phyloP scores from a whole-genome alignment of 2,113 vertebrate species.

The Mesitornis unicolor region DNA sequence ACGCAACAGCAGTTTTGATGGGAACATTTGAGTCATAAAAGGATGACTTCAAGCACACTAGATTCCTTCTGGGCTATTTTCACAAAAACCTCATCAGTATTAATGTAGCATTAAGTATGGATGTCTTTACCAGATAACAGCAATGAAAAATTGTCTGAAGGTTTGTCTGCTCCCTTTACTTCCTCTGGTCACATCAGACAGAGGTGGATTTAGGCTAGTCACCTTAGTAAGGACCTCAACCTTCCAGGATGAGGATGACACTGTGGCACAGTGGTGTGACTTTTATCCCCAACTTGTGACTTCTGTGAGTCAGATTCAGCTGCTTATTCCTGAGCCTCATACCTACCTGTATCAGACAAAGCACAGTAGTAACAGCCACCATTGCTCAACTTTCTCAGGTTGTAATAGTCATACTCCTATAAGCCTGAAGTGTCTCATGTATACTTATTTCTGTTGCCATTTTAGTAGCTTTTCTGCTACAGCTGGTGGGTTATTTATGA shows the following conservation, averaged over 20 bases:
- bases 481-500: background rate
- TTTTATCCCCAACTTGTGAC: background rate
- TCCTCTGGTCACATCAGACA: background rate
- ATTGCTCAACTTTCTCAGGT: background rate
- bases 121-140: background rate
- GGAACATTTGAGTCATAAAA: conserved; percentile 1
- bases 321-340: background rate
- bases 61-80: background rate
- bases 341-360: background rate
- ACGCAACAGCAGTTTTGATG: background rate
- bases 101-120: background rate
- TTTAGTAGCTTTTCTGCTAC: background rate
- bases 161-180: background rate
- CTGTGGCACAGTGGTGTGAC: no score
- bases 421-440: background rate
- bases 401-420: background rate
- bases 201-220: background rate
- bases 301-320: background rate
- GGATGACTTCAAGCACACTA: background rate
- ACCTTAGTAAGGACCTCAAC: background rate
- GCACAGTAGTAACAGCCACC: background rate
- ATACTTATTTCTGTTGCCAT: background rate
- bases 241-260: background rate
- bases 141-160: background rate
- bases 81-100: background rate